These are phyloP conservation scores for Lingula anatina DNA, from an alignment of 2,888 invertebrate genomes.

Conservation along the genomic window DNA sequence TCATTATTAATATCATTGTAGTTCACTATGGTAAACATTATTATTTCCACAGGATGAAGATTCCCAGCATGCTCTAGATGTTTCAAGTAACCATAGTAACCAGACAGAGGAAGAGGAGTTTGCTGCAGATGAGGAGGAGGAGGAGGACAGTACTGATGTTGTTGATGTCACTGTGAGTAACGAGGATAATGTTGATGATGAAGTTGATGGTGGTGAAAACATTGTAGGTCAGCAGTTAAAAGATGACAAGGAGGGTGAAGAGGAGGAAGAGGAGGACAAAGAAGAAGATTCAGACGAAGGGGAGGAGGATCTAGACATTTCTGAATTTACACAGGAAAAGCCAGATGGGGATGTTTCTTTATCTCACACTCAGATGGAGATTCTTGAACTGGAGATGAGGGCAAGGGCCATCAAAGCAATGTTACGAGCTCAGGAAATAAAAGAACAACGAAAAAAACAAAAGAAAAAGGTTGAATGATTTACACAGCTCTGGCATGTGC, in stretches of 20 bases:
- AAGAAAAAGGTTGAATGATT: too few relatives aligned
- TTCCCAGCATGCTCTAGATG: too few relatives aligned
- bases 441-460: conserved; percentile 2
- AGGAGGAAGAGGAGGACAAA: conserved; percentile 6
- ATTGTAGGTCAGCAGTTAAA: conserved; percentile 1
- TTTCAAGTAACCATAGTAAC: too few relatives aligned
- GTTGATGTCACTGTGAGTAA: not conserved
- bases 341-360: conserved; percentile 6
- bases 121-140: conserved; percentile 5
- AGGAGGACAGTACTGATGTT: conserved; percentile 13
- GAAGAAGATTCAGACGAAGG: conserved; percentile 7
- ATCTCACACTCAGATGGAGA: conserved; percentile 52
- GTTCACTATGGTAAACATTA: too few relatives aligned
- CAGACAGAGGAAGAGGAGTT: too few relatives aligned
- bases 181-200: conserved; percentile 6
- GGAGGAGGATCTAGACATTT: conserved; percentile 8
- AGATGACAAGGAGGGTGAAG: conserved; percentile 4
- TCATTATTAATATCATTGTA: too few relatives aligned
- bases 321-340: conserved; percentile 9
- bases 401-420: conserved; percentile 60
- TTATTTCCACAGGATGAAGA: too few relatives aligned
- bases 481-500: too few relatives aligned
- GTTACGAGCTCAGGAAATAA: conserved; percentile 37
- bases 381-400: conserved; percentile 60
- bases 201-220: not conserved